These are phyloP conservation scores for Paelopatides confundens DNA, from an alignment of 53 echinoderm and acorn worm genomes.

Conservation along the genomic window DNA sequence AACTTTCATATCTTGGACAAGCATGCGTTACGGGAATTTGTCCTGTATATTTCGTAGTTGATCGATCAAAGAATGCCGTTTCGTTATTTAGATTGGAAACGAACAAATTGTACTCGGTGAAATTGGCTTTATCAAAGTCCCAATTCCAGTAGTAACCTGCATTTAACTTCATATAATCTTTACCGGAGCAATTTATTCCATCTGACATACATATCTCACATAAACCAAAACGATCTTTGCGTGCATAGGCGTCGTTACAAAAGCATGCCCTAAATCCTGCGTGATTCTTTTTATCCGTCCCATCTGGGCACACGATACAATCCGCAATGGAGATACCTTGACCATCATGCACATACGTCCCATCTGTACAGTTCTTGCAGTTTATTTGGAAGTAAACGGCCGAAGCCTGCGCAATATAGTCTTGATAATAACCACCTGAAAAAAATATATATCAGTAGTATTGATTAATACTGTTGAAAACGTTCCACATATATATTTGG, in stretches of 20 bases:
- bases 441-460: too few relatives aligned
- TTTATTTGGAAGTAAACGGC: not conserved
- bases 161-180: not conserved
- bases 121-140: not conserved
- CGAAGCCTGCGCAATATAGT: not conserved
- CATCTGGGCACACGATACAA: not conserved
- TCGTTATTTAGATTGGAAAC: not conserved
- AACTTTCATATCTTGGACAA: not conserved
- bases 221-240: not conserved
- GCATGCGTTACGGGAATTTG: not conserved
- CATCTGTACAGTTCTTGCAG: not conserved
- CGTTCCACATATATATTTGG: too few relatives aligned
- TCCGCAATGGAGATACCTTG: not conserved
- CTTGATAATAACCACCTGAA: conserved; percentile 11
- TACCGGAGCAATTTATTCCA: not conserved
- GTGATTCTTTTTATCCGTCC: not conserved
- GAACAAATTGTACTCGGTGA: not conserved
- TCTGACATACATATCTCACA: not conserved
- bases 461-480: too few relatives aligned
- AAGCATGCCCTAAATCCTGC: conserved; percentile 15
- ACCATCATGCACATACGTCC: not conserved
- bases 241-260: not conserved
- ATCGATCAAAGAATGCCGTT: not conserved
- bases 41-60: not conserved
- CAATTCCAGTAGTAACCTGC: conserved; percentile 34